Conservation (phyloP, 2,113 vertebrate genomes). For the Megalops atlanticus region DNA sequence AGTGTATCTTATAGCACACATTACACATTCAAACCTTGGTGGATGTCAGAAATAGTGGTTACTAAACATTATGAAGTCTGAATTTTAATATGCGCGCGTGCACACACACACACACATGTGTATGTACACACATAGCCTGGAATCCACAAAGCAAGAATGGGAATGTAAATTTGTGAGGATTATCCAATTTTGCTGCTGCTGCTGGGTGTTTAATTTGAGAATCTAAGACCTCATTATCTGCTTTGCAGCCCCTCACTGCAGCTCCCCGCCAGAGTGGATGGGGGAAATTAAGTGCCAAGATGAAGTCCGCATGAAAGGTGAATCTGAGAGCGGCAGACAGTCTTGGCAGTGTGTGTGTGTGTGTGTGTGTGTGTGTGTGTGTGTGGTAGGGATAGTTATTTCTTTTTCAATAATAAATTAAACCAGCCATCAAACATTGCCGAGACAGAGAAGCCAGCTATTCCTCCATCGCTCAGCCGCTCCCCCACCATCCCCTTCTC, state of each 20-base stretch:
- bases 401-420: constrained; percentile 27
- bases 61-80: no score
- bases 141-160: not conserved
- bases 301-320: constrained; percentile 28
- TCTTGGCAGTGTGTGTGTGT: constrained; percentile 24
- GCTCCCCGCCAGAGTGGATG: not conserved
- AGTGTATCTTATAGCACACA: no score
- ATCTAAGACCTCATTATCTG: constrained; percentile 27
- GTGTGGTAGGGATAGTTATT: not conserved
- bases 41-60: no score
- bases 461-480: not conserved
- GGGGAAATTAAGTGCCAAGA: constrained; percentile 25
- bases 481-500: not conserved
- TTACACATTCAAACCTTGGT: no score
- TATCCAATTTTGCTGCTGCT: constrained; percentile 6
- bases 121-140: not conserved
- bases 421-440: not conserved
- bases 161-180: constrained; percentile 16
- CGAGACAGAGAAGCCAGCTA: not conserved
- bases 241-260: constrained; percentile 14
- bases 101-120: not conserved
- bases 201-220: constrained; percentile 27
- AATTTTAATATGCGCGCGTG: not conserved
- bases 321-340: constrained; percentile 13
- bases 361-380: constrained; percentile 15